Percentiles rank a stretch among this genome's conserved stretches.
Evolutionary conservation across 1,140 invertebrate species (phyloP).

Genomic region (Drosophila funebris): DNA sequence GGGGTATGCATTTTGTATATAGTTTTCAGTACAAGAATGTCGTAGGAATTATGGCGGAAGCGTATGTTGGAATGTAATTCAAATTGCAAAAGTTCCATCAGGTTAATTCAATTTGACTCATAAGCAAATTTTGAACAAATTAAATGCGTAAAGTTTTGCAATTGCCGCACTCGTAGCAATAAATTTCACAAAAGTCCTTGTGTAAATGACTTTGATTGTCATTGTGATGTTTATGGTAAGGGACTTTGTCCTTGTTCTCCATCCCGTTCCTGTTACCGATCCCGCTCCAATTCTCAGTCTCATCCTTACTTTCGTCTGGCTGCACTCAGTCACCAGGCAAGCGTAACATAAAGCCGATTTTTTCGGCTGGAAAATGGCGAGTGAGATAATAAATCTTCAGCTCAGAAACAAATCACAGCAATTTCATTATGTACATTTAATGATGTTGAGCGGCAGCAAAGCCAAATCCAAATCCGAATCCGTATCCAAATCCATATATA

Average conservation of each 20-base stretch:
- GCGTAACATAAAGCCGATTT: constrained; percentile 77
- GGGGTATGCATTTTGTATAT: too few species aligned
- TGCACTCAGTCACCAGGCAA: constrained; percentile 74
- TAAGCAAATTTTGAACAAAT: constrained; percentile 75
- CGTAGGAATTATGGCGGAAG: background rate
- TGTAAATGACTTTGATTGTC: constrained; percentile 73
- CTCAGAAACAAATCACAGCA: constrained; percentile 75
- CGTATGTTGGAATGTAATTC: background rate
- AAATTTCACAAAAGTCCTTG: constrained; percentile 73
- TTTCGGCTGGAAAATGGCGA: constrained; percentile 70
- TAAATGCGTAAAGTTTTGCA: constrained; percentile 76
- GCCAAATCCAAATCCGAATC: constrained; percentile 43
- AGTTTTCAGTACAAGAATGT: too few species aligned
- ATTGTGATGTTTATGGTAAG: constrained; percentile 39
- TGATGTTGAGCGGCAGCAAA: constrained; percentile 60
- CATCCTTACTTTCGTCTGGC: constrained; percentile 48
- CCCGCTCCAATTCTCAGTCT: background rate
- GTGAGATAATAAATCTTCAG: constrained; percentile 74
- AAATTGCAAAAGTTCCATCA: constrained; percentile 49
- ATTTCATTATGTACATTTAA: constrained; percentile 79
- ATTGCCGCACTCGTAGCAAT: constrained; percentile 65
- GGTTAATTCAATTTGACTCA: constrained; percentile 77
- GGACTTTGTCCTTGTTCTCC: constrained; percentile 7
- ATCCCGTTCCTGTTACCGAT: background rate
- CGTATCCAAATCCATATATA: constrained; percentile 54